Evolutionary conservation across 2,888 invertebrate species (phyloP), one percentile per base, ranked within the genome.

Genomic region (Tenodera sinensis): DNA sequence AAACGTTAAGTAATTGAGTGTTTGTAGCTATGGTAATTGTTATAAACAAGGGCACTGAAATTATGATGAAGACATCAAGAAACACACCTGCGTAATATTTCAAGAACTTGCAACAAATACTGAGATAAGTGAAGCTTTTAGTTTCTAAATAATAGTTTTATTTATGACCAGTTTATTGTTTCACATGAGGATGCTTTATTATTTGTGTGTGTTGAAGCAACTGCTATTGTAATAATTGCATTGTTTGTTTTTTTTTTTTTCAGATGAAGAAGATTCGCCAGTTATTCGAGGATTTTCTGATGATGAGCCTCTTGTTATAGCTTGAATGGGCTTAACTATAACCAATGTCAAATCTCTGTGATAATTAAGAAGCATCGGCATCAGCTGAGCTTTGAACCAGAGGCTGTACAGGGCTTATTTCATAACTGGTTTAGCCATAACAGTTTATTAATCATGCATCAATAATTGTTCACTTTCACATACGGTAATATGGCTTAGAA

Each of bases 301-400:
- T 93, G 98, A 98, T 93, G 98, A 98, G 93, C 98, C 98, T 89
- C 94, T 98, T 91, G 98, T 98, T 91, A 97, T 98, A 93, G 98
- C 98, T 92, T 98, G 95, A 96, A 92, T 82, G 25, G 28, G 15
- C 12, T 28, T 82, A 30, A 34, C 34, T 28, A 54, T 54, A 83
- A 25, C 14, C 82, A 83, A 82, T 83, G 89, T 90, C 86, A 89
- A 90, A 88, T 88, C 89, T 89, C 90, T 90, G 90, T 90, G 90
- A 90, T 90, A 90, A 83, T 89, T 28, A 83, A 2, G 97, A 71
- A 71, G 54, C 6, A 71, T 15, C 20, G 4, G 15, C 54, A 15
- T 20, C 97, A 97, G 90, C 81, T 87, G 27, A 27, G 87, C 81
- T 71, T 71, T 20, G 20, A 71, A 71, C 54, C 54, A 71, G 54